Base-by-base conservation (phyloP, 2,113 vertebrate species). In the Benthochromis sp. region DNA sequence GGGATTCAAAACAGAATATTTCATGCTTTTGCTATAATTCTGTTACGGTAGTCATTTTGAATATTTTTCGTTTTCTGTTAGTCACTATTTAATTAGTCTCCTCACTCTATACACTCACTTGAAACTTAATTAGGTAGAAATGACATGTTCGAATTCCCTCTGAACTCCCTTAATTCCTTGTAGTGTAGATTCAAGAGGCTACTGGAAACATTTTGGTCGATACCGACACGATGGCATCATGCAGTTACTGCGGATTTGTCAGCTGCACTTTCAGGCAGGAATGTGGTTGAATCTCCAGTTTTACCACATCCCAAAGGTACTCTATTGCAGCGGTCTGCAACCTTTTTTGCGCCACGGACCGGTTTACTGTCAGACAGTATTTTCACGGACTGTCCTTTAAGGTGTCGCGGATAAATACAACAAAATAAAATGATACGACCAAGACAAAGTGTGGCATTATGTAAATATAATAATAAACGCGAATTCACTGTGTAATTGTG, bases 181-280 rank as follows among this genome's bases (percentile, higher is more conserved):
- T 66, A 66, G 6, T 38, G 34, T 38, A 66, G 3, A 66, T 21
- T 66, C 34, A 66, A 66, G 34, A 66, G 3, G 61, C 7, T 38
- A 66, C 34, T 38, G 61, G 34, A 66, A 66, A 66, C 61, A 17
- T 43, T 43, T 24, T 71, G 63, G 12, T 71, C 1, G n/a, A 43
- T 24, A 9, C 7, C 0, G 11, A 71, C 36, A 24, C 13, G 12
- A 71, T 14, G n/a, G 36, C 5, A 0, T 43, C 66, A 14, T 38
- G n/a, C n/a, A 71, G n/a, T 9, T 43, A 14, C 66, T 24, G 63
- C 63, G 21, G 34, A 36, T 69, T 69, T 69, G 63, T 69, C 19
- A 38, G 63, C 31, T 63, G 31, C 17, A 38, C 34, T 14, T 0
- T 40, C 11, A 14, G 61, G 63, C 63, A 69, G 19, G n/a, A 24